Percentiles rank a stretch among this genome's conserved stretches.
Evolutionary conservation across 2,113 vertebrate genomes (phyloP).

Genomic region (Crotalus tigris): DNA sequence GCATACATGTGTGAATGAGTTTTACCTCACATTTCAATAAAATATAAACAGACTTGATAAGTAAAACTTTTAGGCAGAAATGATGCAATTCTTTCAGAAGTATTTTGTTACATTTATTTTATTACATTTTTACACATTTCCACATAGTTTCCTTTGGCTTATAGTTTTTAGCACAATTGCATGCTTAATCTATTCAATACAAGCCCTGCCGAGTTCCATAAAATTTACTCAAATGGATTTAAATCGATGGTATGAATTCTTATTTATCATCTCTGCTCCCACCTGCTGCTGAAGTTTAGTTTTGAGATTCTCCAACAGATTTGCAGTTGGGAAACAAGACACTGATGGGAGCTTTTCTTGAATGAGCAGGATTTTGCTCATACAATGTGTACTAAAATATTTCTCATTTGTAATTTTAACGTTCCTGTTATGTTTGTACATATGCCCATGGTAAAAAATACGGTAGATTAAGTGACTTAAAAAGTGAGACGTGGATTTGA

Average conservation of each 20-base stretch:
- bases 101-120: background rate
- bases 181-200: background rate
- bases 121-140: background rate
- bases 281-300: background rate
- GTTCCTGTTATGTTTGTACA: background rate
- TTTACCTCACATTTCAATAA: background rate
- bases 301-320: background rate
- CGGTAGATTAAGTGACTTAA: background rate
- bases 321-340: background rate
- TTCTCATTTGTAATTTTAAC: constrained; percentile 3
- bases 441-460: background rate
- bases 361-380: background rate
- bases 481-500: background rate
- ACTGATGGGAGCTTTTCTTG: background rate
- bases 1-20: background rate
- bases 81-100: background rate
- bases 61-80: background rate
- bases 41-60: background rate
- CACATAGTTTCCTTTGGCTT: background rate
- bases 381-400: background rate
- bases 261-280: background rate
- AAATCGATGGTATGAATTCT: background rate
- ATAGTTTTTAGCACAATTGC: background rate
- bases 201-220: background rate
- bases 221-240: background rate